These are phyloP conservation scores for Drosophila mojavensis DNA, from an alignment of 1,140 invertebrate genomes.

Conservation along the genomic window DNA sequence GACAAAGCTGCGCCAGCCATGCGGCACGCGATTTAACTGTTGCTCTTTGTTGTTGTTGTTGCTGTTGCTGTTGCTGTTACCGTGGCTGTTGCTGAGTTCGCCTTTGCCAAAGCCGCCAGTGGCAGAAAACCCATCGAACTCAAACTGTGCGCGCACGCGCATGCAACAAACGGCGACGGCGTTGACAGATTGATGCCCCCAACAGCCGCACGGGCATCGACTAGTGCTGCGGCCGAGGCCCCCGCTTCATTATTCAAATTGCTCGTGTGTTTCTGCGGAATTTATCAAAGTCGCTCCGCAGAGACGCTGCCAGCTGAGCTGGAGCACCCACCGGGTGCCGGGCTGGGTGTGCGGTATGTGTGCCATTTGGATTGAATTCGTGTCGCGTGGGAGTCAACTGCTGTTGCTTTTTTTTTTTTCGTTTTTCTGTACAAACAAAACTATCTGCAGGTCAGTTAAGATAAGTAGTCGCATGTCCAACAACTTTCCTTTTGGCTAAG, in stretches of 20 bases:
- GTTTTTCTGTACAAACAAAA: conserved; percentile 43
- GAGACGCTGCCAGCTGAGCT: conserved; percentile 7
- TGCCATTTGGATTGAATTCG: conserved; percentile 47
- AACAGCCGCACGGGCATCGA: conserved; percentile 43
- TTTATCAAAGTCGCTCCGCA: conserved; percentile 71
- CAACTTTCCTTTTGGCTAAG: conserved; percentile 79
- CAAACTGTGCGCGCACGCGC: conserved; percentile 79
- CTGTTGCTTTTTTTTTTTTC: conserved; percentile 1
- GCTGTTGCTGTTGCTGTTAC: conserved; percentile 30
- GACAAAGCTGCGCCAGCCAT: conserved; percentile 43
- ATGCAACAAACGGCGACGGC: conserved; percentile 76
- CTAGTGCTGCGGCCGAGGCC: conserved; percentile 27
- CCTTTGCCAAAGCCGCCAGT: conserved; percentile 59
- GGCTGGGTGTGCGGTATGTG: conserved; percentile 35
- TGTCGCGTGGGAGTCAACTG: conserved; percentile 70
- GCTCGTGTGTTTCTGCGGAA: conserved; percentile 75
- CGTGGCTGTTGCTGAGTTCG: conserved; percentile 30
- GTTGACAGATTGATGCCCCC: conserved; percentile 81
- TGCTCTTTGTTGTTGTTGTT: conserved; percentile 40
- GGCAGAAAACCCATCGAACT: conserved; percentile 79
- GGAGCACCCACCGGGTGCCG: conserved; percentile 8
- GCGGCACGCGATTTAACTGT: conserved; percentile 53
- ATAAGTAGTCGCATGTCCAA: conserved; percentile 58
- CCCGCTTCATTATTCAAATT: conserved; percentile 79
- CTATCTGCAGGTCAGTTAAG: conserved; percentile 73